These are phyloP conservation scores for Drosophila funebris DNA, from an alignment of 1,140 invertebrate species.

Conservation along the genomic window DNA sequence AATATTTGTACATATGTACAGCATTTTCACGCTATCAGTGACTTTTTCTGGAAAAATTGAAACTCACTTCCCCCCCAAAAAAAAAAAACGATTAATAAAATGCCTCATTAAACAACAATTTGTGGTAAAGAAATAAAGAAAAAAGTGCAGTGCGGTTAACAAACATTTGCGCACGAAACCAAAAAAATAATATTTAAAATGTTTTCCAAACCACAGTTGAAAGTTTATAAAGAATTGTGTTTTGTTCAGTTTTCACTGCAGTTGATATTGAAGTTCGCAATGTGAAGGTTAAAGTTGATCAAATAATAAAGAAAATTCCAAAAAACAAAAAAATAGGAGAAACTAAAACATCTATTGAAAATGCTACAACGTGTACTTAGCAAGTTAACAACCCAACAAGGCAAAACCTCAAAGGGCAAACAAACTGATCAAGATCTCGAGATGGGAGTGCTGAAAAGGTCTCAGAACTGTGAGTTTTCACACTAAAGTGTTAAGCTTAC, in stretches of 20 bases:
- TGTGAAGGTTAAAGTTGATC: conserved; percentile 42
- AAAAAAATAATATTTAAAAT: neutral
- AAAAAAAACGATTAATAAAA: conserved; percentile 19
- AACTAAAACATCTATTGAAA: conserved; percentile 9
- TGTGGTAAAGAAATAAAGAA: conserved; percentile 32
- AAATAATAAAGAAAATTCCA: neutral
- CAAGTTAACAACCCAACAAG: conserved; percentile 33
- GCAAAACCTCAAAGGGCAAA: conserved; percentile 15
- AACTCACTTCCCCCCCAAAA: neutral
- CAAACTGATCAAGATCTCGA: conserved; percentile 12
- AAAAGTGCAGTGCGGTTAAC: conserved; percentile 52
- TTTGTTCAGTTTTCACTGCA: conserved; percentile 4
- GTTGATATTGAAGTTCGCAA: conserved; percentile 35
- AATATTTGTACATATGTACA: neutral
- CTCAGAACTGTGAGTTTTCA: conserved; percentile 29
- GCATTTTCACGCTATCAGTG: neutral
- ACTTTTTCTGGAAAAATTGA: conserved; percentile 4
- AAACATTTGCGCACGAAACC: conserved; percentile 50
- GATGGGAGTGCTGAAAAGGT: conserved; percentile 29
- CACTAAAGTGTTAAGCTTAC: conserved; percentile 2
- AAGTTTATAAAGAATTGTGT: conserved; percentile 34
- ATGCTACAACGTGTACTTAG: conserved; percentile 49
- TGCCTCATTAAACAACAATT: conserved; percentile 22
- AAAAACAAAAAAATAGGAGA: conserved; percentile 2
- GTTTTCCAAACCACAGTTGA: neutral